Percentiles rank a stretch among this genome's conserved stretches.
Evolutionary conservation across 1,140 invertebrate genomes (phyloP).

Genomic region (Drosophila pachea): DNA sequence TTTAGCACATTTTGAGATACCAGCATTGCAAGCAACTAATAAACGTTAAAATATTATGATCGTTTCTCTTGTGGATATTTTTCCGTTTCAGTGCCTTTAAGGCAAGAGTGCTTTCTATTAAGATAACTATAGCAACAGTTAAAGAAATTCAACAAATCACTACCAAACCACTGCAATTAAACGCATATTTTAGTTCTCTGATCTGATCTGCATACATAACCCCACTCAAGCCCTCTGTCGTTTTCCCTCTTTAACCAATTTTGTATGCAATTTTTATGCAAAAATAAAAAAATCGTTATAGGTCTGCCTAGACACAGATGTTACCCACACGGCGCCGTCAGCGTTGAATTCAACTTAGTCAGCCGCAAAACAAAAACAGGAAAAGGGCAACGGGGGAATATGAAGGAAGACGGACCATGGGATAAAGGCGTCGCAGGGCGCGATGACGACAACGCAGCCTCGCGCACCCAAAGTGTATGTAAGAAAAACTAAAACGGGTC

Average conservation of each 20-base stretch:
- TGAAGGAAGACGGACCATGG: not conserved
- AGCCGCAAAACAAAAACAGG: conserved; percentile 35
- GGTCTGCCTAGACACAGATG: conserved; percentile 42
- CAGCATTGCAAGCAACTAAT: no score
- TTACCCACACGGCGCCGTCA: conserved; percentile 25
- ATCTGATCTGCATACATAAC: conserved; percentile 11
- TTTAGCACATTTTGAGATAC: not conserved
- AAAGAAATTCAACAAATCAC: not conserved
- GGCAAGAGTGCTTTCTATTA: no score
- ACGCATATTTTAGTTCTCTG: conserved; percentile 7
- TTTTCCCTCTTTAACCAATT: not conserved
- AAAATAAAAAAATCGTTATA: conserved; percentile 13
- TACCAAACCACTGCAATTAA: not conserved
- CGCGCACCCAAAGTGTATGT: not conserved
- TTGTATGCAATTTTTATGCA: conserved; percentile 35
- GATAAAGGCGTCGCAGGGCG: not conserved
- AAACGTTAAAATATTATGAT: no score
- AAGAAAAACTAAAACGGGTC: conserved; percentile 37
- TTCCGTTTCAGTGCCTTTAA: not conserved
- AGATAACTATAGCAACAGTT: not conserved
- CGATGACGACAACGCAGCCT: conserved; percentile 14
- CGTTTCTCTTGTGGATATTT: not conserved
- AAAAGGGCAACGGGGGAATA: not conserved
- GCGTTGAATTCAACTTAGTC: conserved; percentile 42
- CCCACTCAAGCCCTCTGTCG: not conserved